These are phyloP conservation scores for Agrotis exclamationis DNA, from an alignment of 2,888 invertebrate species.

Conservation along the genomic window DNA sequence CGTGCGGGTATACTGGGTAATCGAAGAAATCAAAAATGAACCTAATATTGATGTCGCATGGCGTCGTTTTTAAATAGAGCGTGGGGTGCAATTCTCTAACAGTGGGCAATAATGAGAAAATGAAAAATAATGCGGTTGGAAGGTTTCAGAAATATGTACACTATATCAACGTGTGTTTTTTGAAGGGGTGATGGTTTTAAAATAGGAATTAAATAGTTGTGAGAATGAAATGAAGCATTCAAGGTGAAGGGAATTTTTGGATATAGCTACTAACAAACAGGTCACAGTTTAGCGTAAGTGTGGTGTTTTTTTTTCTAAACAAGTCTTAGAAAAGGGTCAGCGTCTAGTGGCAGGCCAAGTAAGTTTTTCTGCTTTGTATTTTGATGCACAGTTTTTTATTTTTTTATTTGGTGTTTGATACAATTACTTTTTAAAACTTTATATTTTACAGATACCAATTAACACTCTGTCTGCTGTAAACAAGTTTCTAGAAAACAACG, in stretches of 20 bases:
- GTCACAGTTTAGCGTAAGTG: neutral
- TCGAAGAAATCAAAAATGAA: too few relatives aligned
- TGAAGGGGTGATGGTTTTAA: neutral
- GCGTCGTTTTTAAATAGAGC: too few relatives aligned
- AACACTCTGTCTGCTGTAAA: slow-evolving; percentile 93
- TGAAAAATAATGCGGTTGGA: neutral
- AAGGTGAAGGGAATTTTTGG: neutral
- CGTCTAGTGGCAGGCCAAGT: slow-evolving; percentile 33
- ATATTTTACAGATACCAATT: slow-evolving; percentile 92
- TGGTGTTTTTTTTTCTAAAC: neutral
- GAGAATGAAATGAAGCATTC: too few relatives aligned
- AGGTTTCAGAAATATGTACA: neutral
- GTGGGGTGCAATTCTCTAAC: too few relatives aligned
- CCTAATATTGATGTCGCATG: too few relatives aligned
- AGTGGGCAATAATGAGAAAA: too few relatives aligned
- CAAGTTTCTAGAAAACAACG: slow-evolving; percentile 91
- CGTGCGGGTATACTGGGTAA: too few relatives aligned
- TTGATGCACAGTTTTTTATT: neutral
- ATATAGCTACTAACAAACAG: slow-evolving; percentile 13
- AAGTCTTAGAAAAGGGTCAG: slow-evolving; percentile 1
- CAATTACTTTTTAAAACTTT: neutral
- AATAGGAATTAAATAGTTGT: neutral
- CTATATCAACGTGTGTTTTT: neutral
- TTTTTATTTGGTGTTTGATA: neutral
- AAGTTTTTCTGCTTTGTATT: slow-evolving; percentile 42